Evolutionary conservation across 2,888 invertebrate species (phyloP), one percentile per base, ranked within the genome.

Genomic region (Arenicola marina): DNA sequence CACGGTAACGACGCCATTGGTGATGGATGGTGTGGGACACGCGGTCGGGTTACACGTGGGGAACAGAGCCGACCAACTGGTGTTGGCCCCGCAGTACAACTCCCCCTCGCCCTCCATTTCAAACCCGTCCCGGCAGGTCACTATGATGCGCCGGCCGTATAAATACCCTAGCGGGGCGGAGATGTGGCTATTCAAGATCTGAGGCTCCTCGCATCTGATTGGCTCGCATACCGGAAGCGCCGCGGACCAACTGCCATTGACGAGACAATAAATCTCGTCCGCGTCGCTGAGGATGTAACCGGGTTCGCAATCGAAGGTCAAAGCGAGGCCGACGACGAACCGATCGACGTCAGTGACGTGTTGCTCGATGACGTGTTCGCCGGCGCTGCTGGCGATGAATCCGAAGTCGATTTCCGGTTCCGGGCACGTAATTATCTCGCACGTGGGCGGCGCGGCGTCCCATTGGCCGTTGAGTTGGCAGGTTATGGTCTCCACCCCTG

Each of bases 381-480:
- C 64, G 2, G 56, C 33, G 24, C 43, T 54, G 21, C 44, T 53
- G 1, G 56, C 48, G 28, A 61, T 43, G 21, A 58, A 56, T 21
- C 63, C 59, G 67, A 61, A 43, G 3, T 15, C 31, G n/a, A 68
- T 58, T 11, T 53, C 48, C 11, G 70, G 70, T 29, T 48, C 43
- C 4, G 62, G 62, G 56, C 78, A 78, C 4, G 51, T 51, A 24
- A 72, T 67, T 53, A 69, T 69, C 21, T 68, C 68, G 69, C 83
- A 81, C 4, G 60, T 61, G 2, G 82, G 78, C 26, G 71, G 63
- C 2, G 66, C 63, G 15, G 62, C 64, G 4, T 73, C 76, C 83
- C 83, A 83, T 0, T 67, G 65, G n/a, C 78, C 80, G n/a, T 71
- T 73, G 24, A 73, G 75, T n/a, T 75, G 66, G 60, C 82, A 82